phyloP scores from a whole-genome alignment of 2,797 vertebrate species.

The Gallinago solitaria region DNA sequence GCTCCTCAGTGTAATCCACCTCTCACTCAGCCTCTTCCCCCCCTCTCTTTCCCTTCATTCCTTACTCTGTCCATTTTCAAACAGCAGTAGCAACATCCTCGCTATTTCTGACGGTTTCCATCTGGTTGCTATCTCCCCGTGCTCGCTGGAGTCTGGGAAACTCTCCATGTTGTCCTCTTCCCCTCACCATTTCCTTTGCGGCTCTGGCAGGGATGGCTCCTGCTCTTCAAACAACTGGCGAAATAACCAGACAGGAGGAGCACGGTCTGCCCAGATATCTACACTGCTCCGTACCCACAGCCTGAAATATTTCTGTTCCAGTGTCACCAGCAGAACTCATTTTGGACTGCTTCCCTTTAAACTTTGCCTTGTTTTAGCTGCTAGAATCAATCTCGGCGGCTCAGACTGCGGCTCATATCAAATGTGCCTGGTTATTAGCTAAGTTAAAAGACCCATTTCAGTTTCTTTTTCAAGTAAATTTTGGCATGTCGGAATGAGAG shows the following conservation, averaged over 20 bases:
- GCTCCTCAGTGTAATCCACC: neutral
- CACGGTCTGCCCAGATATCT: neutral
- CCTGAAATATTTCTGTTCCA: neutral
- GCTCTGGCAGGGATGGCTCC: neutral
- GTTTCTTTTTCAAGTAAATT: neutral
- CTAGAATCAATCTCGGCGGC: neutral
- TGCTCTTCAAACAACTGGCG: neutral
- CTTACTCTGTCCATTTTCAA: neutral
- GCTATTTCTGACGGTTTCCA: slow-evolving; percentile 38
- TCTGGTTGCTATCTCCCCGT: slow-evolving; percentile 17
- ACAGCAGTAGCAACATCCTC: slow-evolving; percentile 29
- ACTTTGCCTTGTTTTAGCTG: neutral
- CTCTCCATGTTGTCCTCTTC: neutral
- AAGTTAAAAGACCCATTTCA: neutral
- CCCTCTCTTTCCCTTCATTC: neutral
- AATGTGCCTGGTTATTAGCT: neutral
- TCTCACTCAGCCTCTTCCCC: slow-evolving; percentile 14
- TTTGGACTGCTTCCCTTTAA: neutral
- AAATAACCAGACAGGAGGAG: neutral
- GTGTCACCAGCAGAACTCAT: neutral
- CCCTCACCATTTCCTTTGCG: neutral
- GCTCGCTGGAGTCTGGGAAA: slow-evolving; percentile 2
- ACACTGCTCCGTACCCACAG: neutral
- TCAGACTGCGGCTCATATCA: neutral
- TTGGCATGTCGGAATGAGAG: neutral